Conservation (phyloP, 2,888 invertebrate species). For the Panzeria rudis region DNA sequence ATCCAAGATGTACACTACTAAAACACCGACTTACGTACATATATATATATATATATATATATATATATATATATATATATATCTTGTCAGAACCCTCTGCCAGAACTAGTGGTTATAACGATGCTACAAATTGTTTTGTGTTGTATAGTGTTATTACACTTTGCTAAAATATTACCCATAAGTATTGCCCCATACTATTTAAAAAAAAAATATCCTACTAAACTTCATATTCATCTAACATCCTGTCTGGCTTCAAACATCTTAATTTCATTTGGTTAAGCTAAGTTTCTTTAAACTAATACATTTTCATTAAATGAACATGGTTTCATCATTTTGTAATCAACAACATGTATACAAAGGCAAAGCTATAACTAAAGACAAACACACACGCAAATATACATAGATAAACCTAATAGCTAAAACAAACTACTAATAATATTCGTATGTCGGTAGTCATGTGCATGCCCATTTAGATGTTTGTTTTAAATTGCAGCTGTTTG, state of each 20-base stretch:
- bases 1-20: too few species aligned
- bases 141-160: too few species aligned
- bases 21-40: too few species aligned
- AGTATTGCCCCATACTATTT: background rate
- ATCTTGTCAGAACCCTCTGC: too few species aligned
- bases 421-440: constrained; percentile 1
- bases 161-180: too few species aligned
- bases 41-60: too few species aligned
- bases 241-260: background rate
- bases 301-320: constrained; percentile 65
- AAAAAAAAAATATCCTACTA: background rate
- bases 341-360: constrained; percentile 18
- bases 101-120: too few species aligned
- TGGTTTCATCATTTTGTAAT: constrained; percentile 57
- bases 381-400: background rate
- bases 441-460: background rate
- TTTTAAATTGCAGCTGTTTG: constrained; percentile 55
- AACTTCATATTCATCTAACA: background rate
- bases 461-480: constrained; percentile 42
- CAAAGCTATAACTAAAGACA: background rate
- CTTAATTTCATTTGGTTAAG: constrained; percentile 42
- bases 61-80: too few species aligned
- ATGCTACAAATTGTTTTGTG: too few species aligned
- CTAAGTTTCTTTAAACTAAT: constrained; percentile 47
- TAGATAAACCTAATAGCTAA: constrained; percentile 10